Conservation (phyloP, 2,888 invertebrate genomes). For the Ethmia dodecea region DNA sequence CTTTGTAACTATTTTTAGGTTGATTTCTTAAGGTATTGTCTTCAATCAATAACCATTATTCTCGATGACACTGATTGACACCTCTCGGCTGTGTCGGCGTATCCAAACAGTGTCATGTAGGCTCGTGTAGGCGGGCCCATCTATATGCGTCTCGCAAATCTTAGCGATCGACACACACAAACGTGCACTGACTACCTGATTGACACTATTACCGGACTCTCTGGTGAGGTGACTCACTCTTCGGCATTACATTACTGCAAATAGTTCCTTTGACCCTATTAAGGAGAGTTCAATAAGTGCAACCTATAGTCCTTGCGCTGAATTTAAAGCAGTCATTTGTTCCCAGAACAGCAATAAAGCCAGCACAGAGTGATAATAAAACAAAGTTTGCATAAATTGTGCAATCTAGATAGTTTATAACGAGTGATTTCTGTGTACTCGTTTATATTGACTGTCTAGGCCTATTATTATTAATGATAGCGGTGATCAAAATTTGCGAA, state of each 20-base stretch:
- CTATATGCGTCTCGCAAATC: constrained; percentile 51
- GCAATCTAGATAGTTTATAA: no score
- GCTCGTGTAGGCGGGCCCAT: constrained; percentile 44
- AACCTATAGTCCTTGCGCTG: constrained; percentile 62
- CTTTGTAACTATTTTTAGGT: background rate
- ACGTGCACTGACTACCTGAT: constrained; percentile 55
- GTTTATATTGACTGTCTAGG: no score
- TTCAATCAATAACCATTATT: background rate
- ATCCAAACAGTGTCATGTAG: constrained; percentile 35
- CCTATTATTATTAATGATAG: no score
- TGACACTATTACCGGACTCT: constrained; percentile 58
- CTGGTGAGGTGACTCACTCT: constrained; percentile 64
- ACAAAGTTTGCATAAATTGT: constrained; percentile 7
- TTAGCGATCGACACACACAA: constrained; percentile 46
- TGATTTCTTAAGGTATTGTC: background rate
- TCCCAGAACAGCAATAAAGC: constrained; percentile 56
- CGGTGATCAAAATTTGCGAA: no score
- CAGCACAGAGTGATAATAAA: constrained; percentile 17
- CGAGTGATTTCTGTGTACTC: no score
- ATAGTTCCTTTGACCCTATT: constrained; percentile 70
- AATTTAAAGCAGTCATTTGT: constrained; percentile 47
- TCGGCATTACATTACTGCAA: constrained; percentile 53
- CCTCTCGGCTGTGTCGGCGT: constrained; percentile 38
- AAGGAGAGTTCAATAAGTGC: constrained; percentile 56
- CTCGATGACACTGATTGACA: constrained; percentile 26